Evolutionary conservation across 2,888 invertebrate genomes (phyloP), one percentile per base, ranked within the genome.

Genomic region (Chymomyza caudatula): DNA sequence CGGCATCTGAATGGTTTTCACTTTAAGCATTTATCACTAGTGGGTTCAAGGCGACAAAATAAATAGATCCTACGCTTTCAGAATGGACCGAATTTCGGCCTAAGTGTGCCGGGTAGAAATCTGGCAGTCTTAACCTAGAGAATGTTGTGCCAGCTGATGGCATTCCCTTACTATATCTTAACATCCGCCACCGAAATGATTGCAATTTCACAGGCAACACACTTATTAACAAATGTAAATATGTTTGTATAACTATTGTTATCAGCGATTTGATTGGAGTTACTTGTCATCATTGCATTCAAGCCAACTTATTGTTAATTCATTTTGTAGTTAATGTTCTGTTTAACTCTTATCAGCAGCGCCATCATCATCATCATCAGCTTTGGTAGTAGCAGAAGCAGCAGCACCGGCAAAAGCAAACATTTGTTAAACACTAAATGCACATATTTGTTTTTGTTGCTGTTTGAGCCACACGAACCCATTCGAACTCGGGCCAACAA

Each of bases 391-490:
- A 22, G n/a, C 54, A 29, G 23, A 22, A 25, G 15, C 29, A 37
- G 43, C 47, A 58, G 20, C 13, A 8, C 11, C 17, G 11, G 71
- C 73, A 78, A 85, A 74, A 74, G 74, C 72, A 74, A 84, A 77
- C 85, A 86, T 86, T 85, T 86, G 87, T 84, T 85, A 82, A 85
- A 79, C 85, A 84, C 85, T 86, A 85, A 85, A 85, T 82, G 84
- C 85, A 85, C 85, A 86, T 86, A 85, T 85, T 86, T 85, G 85
- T 80, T 85, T 84, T 22, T 49, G 17, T 13, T 51, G 44, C n/a
- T 15, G 44, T 15, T 47, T 47, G 15, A 11, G 44, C 44, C 29
- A 37, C 29, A 47, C 47, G 19, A 47, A 19, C 47, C 47, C 19
- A 47, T 47, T 6, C 47, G 17, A 47, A 15, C 47, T 20, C n/a